A percentile compares a stretch with the other conserved stretches of the same genome.
Conservation (phyloP, 2,797 vertebrate genomes). For the Avahi laniger region DNA sequence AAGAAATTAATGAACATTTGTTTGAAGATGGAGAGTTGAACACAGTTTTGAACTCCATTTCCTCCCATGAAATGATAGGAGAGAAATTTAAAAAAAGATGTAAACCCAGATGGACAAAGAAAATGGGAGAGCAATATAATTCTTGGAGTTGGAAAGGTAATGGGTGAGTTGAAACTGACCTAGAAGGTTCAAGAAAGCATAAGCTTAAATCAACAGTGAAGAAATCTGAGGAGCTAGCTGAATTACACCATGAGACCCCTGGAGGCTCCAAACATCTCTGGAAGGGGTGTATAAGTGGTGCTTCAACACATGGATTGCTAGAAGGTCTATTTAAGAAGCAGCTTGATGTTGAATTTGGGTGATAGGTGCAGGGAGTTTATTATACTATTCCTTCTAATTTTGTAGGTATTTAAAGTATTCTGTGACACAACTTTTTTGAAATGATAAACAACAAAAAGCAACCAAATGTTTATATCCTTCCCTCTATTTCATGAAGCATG, state of each 20-base stretch:
- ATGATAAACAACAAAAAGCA: background rate
- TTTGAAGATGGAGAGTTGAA: background rate
- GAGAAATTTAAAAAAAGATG: background rate
- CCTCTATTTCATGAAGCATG: background rate
- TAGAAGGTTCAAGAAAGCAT: background rate
- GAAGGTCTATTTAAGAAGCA: background rate
- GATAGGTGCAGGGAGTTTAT: background rate
- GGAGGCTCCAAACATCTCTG: background rate
- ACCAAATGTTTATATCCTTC: background rate
- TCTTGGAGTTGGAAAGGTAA: background rate
- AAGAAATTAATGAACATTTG: background rate
- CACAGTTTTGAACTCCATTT: background rate
- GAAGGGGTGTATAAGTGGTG: background rate
- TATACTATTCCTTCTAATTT: background rate
- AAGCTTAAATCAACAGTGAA: background rate
- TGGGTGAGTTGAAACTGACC: background rate
- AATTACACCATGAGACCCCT: too few relatives aligned
- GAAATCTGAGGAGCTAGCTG: background rate
- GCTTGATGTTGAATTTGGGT: background rate
- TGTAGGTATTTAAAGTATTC: background rate
- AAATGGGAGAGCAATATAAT: background rate
- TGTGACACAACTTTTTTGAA: background rate
- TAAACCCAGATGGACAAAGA: background rate
- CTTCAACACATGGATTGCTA: background rate
- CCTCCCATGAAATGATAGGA: background rate